Evolutionary conservation across 2,797 vertebrate genomes (phyloP).

Genomic region (Anniella stebbinsi): DNA sequence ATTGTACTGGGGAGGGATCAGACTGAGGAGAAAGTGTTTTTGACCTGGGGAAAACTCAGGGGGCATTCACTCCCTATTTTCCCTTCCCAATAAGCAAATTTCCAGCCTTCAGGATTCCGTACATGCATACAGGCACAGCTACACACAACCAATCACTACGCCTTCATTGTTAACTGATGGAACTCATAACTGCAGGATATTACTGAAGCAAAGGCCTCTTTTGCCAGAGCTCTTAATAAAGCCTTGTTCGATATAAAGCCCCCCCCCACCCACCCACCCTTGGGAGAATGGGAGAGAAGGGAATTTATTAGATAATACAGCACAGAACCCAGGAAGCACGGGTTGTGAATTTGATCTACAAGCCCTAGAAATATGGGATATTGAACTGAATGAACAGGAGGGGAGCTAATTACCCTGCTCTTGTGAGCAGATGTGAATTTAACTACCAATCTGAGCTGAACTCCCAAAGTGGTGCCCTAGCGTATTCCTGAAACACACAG

Average conservation of each 20-base stretch:
- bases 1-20: neutral
- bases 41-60: fast-evolving
- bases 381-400: neutral
- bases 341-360: neutral
- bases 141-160: neutral
- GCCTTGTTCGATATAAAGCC: neutral
- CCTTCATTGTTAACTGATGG: neutral
- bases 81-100: neutral
- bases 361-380: neutral
- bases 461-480: neutral
- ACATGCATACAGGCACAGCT: neutral
- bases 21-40: neutral
- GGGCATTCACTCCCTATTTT: neutral
- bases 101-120: neutral
- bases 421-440: neutral
- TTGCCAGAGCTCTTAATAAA: too few relatives aligned
- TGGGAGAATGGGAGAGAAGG: too few relatives aligned
- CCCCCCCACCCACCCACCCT: neutral
- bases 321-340: neutral
- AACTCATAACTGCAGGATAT: neutral
- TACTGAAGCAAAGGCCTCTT: neutral
- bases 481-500: neutral
- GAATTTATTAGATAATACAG: neutral
- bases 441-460: neutral
- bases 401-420: too few relatives aligned